Evolutionary conservation across 2,888 invertebrate species (phyloP), one percentile per base, ranked within the genome.

Genomic region (Leucophenga montana): DNA sequence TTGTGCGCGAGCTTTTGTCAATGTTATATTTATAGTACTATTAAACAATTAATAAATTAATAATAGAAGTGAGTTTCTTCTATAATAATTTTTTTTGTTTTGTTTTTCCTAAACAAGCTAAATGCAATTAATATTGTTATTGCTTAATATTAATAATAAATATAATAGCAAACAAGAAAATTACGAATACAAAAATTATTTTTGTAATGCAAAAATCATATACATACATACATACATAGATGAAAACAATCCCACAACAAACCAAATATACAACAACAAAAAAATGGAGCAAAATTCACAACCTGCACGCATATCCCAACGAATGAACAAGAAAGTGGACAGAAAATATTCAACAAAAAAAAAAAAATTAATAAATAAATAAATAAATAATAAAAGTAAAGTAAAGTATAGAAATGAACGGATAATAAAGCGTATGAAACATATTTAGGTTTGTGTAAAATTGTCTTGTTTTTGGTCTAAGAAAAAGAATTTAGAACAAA

Each of bases 221-320:
- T 20, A 53, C 50, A 22, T 20, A n/a, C n/a, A n/a, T n/a, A n/a
- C 46, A 50, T 67, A 14, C 8, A 67, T 16, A 22, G 22, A 46
- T 65, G 13, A 44, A 46, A 48, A 13, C 46, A 18, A 44, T n/a
- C 33, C 33, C 11, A 18, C 9, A 50, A 66, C 31, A 22, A 27
- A 66, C 8, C 9, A 46, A n/a, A 48, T 11, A 46, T 22, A 48
- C 14, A 31, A 3, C 22, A 16, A 66, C 13, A 62, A 16, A 27
- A 44, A 5, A 5, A n/a, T 53, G 68, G 67, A 62, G 71, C 33
- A 72, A 14, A 39, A 11, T 39, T 73, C 59, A 65, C 78, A 79
- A 82, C 79, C 78, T 80, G 77, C 75, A 82, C 80, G 82, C 85
- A 85, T 84, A 85, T 82, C 85, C 85, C 85, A 85, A 83, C 85